phyloP scores from a whole-genome alignment of 1,140 invertebrate genomes.

The Drosophila bipectinata region DNA sequence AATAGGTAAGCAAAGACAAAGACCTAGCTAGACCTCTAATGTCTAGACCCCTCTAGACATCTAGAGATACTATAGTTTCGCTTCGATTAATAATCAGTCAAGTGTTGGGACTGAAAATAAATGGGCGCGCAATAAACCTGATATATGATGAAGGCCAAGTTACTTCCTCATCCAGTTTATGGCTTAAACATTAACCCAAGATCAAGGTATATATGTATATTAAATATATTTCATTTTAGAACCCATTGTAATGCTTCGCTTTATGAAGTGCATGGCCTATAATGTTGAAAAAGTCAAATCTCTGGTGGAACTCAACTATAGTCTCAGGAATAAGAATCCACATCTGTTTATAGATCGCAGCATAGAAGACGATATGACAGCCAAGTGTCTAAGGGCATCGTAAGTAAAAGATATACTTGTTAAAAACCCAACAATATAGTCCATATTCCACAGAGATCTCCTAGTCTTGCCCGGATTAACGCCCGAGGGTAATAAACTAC shows the following conservation, averaged over 20 bases:
- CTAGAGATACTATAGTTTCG: slow-evolving; percentile 4
- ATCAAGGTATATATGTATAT: too few relatives aligned
- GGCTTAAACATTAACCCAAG: neutral
- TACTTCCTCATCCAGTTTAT: neutral
- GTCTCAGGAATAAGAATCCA: slow-evolving; percentile 86
- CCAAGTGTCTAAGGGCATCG: slow-evolving; percentile 85
- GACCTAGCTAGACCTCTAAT: too few relatives aligned
- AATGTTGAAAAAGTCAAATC: slow-evolving; percentile 86
- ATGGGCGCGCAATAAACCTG: neutral
- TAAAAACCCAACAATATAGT: neutral
- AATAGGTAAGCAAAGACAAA: slow-evolving; percentile 55
- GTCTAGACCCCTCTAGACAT: neutral
- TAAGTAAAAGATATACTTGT: slow-evolving; percentile 64
- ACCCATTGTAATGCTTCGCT: slow-evolving; percentile 61
- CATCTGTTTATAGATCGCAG: slow-evolving; percentile 88
- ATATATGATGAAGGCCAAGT: neutral
- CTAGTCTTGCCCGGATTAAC: slow-evolving; percentile 86
- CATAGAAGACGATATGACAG: slow-evolving; percentile 85
- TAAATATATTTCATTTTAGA: slow-evolving; percentile 29
- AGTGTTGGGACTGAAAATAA: slow-evolving; percentile 4
- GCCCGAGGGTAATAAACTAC: slow-evolving; percentile 84
- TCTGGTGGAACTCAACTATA: slow-evolving; percentile 88
- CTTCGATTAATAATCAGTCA: slow-evolving; percentile 33
- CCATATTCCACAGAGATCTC: slow-evolving; percentile 84
- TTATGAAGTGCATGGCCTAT: slow-evolving; percentile 83